A percentile compares a stretch with the other conserved stretches of the same genome.
phyloP scores from a whole-genome alignment of 64 coral and sea anemone species.

The Exaiptasia diaphana region DNA sequence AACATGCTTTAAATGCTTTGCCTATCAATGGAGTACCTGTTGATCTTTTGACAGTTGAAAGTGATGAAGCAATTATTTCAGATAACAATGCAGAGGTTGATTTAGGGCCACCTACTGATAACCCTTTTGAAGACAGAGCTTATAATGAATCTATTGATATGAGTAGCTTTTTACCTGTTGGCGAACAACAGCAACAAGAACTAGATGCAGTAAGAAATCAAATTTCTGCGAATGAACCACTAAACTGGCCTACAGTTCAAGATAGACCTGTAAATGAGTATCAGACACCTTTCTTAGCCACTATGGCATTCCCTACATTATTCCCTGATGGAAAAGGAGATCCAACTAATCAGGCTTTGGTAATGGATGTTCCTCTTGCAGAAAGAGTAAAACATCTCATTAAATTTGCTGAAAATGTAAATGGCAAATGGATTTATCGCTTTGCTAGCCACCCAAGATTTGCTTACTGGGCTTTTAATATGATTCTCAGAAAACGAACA shows the following conservation, averaged over 20 bases:
- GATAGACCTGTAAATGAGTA: constrained; percentile 28
- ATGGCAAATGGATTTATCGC: constrained; percentile 29
- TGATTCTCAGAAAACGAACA: constrained; percentile 36
- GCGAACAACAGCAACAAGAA: constrained; percentile 49
- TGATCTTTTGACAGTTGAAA: constrained; percentile 21
- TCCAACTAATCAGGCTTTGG: constrained; percentile 19
- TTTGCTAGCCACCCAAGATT: constrained; percentile 46
- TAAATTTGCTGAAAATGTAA: constrained; percentile 22
- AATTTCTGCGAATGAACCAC: constrained; percentile 3
- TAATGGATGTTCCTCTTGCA: constrained; percentile 12
- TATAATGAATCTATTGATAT: constrained; percentile 50
- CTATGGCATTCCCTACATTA: constrained; percentile 44
- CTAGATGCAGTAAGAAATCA: constrained; percentile 36
- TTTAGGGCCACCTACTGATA: constrained; percentile 37
- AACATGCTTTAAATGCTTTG: constrained; percentile 12
- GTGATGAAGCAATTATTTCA: constrained; percentile 3
- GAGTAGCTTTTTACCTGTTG: constrained; percentile 50
- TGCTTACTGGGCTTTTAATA: constrained; percentile 46
- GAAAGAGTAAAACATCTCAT: constrained; percentile 35
- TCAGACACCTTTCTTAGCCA: constrained; percentile 9
- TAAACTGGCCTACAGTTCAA: no score
- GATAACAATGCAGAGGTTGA: background rate
- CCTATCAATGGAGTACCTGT: constrained; percentile 21
- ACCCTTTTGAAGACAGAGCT: constrained; percentile 12
- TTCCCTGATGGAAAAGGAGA: constrained; percentile 45